A percentile compares a stretch with the other conserved stretches of the same genome.
Evolutionary conservation across 2,888 invertebrate species (phyloP).

Genomic region (Apocheima hispidaria): DNA sequence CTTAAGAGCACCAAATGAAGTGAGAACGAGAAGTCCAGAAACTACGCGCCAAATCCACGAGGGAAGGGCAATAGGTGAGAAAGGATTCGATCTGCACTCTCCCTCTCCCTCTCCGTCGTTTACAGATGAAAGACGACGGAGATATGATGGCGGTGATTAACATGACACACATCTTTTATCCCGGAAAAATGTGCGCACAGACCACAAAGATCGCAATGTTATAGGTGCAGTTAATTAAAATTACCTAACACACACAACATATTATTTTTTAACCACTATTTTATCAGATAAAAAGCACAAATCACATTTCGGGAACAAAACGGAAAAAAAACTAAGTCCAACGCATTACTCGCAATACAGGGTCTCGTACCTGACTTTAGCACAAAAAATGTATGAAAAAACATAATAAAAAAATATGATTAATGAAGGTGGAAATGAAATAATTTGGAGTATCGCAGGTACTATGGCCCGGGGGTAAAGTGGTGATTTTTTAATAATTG

Average conservation of each 20-base stretch:
- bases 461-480: constrained; percentile 51
- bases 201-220: too few species aligned
- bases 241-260: not conserved
- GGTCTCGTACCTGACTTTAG: constrained; percentile 63
- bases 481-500: constrained; percentile 68
- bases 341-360: constrained; percentile 70
- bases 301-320: constrained; percentile 48
- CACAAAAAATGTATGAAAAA: constrained; percentile 60
- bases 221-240: too few species aligned
- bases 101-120: too few species aligned
- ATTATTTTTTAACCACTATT: constrained; percentile 29
- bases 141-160: too few species aligned
- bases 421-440: constrained; percentile 80
- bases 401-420: constrained; percentile 68
- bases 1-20: not conserved
- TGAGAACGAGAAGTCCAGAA: not conserved
- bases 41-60: not conserved
- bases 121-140: too few species aligned
- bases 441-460: constrained; percentile 72
- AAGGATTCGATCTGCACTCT: too few species aligned
- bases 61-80: too few species aligned
- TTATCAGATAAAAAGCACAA: constrained; percentile 36
- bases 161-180: too few species aligned
- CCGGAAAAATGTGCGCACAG: too few species aligned
- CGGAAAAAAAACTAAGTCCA: constrained; percentile 60